Evolutionary conservation across 2,113 vertebrate species (phyloP), one percentile per base, ranked within the genome.

Genomic region (Anthoscopus minutus): DNA sequence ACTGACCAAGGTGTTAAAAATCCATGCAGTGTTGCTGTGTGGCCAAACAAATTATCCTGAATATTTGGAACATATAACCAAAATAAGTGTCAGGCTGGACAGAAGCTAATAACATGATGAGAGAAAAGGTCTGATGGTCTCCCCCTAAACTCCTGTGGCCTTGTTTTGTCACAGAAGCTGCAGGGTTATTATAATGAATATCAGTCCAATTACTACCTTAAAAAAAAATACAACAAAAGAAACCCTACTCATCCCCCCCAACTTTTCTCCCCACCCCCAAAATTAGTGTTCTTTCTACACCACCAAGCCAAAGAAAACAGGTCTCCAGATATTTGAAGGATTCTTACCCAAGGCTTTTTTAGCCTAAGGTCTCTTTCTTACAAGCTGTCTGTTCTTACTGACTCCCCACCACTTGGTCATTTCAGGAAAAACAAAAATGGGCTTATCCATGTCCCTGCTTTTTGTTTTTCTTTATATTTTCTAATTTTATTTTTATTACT

Each of bases 171-270:
- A 79, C 44, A 60, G 24, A 81, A 91, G 21, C 45, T 24, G 30
- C 37, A 67, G 16, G 13, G 6, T 28, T 71, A 35, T 64, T 71
- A 37, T 9, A 84, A 66, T 31, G 15, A 70, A 54, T 35, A 78
- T n/a, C 48, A 33, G 31, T 60, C 47, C 8, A 48, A 18, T 85
- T 81, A 37, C 4, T 38, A 2, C 13, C 50, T 25, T 27, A 5
- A 27, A 70, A 37, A 51, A 22, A 37, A 27, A 71, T 18, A 48
- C 27, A 38, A 16, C 15, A 42, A 42, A 15, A 42, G 15, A 58
- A 45, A 19, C 4, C 2, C 20, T 48, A 48, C 10, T 7, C 23
- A 8, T 2, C 3, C 4, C 13, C 12, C 2, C 0, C 1, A 15
- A 33, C 25, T 45, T 33, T 35, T 4, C 19, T 10, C 27, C 3